These are phyloP conservation scores for Perccottus glenii DNA, from an alignment of 2,113 vertebrate species.

Conservation along the genomic window DNA sequence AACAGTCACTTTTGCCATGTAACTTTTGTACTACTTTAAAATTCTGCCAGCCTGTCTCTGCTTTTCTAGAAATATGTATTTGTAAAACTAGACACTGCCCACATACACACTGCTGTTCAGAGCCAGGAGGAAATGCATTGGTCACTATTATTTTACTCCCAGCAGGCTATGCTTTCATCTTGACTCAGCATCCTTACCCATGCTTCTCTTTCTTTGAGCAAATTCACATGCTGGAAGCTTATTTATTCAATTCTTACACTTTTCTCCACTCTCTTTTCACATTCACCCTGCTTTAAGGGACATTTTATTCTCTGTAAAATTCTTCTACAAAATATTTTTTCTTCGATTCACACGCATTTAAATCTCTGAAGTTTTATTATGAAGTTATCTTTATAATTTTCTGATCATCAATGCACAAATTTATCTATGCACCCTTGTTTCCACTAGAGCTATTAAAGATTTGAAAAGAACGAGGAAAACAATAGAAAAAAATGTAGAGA, in stretches of 20 bases:
- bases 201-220: constrained; percentile 51
- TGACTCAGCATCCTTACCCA: constrained; percentile 58
- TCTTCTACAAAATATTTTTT: background rate
- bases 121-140: constrained; percentile 56
- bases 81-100: background rate
- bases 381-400: too few species aligned
- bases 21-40: too few species aligned
- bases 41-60: too few species aligned
- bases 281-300: constrained; percentile 39
- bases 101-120: constrained; percentile 12
- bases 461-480: too few species aligned
- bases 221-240: constrained; percentile 48
- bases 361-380: too few species aligned
- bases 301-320: constrained; percentile 14
- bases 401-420: too few species aligned
- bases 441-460: too few species aligned
- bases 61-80: too few species aligned
- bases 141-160: constrained; percentile 60
- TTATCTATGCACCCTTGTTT: too few species aligned
- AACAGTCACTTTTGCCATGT: too few species aligned
- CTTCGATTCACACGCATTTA: too few species aligned
- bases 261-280: constrained; percentile 13
- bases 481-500: too few species aligned
- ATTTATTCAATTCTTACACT: constrained; percentile 53
- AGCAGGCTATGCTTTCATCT: constrained; percentile 66